Percentiles rank a stretch among this genome's conserved stretches.
These are phyloP conservation scores for Falco concolor DNA, from an alignment of 2,797 vertebrate species.

Conservation along the genomic window DNA sequence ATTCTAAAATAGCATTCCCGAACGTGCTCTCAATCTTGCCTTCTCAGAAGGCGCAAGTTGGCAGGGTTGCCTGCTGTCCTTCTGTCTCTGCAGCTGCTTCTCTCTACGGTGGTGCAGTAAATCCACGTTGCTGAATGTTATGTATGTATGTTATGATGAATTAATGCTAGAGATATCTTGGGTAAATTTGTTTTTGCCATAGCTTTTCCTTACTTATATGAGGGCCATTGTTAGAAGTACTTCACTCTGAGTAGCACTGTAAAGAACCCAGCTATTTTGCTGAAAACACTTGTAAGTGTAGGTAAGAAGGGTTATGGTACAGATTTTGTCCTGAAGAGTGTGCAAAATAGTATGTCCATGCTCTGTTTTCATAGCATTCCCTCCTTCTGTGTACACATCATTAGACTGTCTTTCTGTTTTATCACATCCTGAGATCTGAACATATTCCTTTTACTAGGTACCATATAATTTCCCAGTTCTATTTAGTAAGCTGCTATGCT, in stretches of 20 bases:
- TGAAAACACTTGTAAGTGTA: neutral
- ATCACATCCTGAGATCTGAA: conserved; percentile 22
- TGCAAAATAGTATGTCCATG: neutral
- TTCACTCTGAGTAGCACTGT: neutral
- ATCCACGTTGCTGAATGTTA: neutral
- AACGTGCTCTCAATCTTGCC: neutral
- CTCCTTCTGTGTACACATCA: neutral
- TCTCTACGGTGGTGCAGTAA: accelerated
- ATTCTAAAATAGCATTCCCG: neutral
- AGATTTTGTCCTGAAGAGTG: neutral
- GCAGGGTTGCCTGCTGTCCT: neutral
- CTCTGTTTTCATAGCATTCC: neutral
- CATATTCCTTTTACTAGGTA: neutral
- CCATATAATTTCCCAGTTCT: neutral
- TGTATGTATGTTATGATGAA: neutral
- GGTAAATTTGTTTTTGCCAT: neutral
- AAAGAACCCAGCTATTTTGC: neutral
- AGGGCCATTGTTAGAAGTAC: neutral
- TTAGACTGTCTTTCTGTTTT: neutral
- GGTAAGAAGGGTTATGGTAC: neutral
- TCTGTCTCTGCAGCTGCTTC: neutral
- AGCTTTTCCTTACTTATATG: neutral
- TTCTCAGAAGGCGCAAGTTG: neutral
- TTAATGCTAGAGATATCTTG: neutral
- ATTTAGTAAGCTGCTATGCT: neutral